Evolutionary conservation across 2,797 vertebrate genomes (phyloP).

Genomic region (Capromys pilorides): DNA sequence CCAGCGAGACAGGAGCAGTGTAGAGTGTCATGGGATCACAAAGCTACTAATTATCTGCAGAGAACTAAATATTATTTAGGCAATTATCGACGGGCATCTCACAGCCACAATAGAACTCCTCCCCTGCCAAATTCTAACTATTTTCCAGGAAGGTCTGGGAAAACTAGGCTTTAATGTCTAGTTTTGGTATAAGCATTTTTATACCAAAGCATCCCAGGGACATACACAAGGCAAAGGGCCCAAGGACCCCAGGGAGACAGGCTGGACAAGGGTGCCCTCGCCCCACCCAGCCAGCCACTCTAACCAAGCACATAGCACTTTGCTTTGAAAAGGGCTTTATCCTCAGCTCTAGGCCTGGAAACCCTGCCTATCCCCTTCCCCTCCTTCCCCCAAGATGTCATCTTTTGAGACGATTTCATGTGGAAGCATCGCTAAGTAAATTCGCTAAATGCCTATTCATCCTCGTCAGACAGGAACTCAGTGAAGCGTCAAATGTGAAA

Average conservation of each 20-base stretch:
- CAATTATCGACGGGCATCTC: slow-evolving; percentile 49
- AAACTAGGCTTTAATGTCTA: background rate
- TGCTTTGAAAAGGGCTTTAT: slow-evolving; percentile 79
- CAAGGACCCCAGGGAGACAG: background rate
- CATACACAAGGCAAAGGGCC: background rate
- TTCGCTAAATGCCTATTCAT: slow-evolving; percentile 88
- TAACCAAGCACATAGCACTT: slow-evolving; percentile 59
- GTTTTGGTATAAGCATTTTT: slow-evolving; percentile 20
- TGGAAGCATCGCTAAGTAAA: slow-evolving; percentile 89
- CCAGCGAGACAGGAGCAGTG: background rate
- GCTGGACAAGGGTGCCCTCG: background rate
- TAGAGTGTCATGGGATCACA: slow-evolving; percentile 64
- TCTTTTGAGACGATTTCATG: slow-evolving; percentile 87
- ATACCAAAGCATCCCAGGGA: background rate
- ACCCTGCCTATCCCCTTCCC: slow-evolving; percentile 44
- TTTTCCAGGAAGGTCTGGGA: background rate
- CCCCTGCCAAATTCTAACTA: background rate
- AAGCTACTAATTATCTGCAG: slow-evolving; percentile 72
- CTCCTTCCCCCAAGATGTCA: slow-evolving; percentile 77
- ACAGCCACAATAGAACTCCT: slow-evolving; percentile 52
- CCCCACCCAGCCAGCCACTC: background rate
- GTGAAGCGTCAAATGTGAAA: slow-evolving; percentile 87
- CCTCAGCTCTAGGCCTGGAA: slow-evolving; percentile 17
- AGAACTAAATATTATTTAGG: slow-evolving; percentile 65
- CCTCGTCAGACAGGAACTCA: slow-evolving; percentile 81